Evolutionary conservation across 92 coral and sea anemone species (phyloP).

Genomic region (Parazoanthus swiftii): DNA sequence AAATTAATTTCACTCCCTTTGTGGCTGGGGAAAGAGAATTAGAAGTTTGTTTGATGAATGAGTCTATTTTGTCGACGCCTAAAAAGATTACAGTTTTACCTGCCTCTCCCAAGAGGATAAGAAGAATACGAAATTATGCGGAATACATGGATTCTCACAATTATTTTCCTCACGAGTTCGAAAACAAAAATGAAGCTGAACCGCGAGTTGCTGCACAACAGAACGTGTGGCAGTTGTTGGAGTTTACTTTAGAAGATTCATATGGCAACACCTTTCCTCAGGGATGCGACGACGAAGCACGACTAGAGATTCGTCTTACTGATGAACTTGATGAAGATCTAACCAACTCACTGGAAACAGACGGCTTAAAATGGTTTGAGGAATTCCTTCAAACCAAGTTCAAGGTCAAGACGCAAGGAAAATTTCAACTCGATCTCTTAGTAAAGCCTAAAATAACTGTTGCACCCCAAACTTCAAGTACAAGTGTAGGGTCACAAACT

Average conservation of each 20-base stretch:
- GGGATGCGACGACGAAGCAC: neutral
- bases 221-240: conserved; percentile 10
- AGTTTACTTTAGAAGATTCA: neutral
- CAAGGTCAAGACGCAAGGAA: conserved; percentile 11
- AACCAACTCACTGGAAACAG: neutral
- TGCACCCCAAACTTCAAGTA: neutral
- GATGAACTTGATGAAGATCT: neutral
- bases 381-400: neutral
- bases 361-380: neutral
- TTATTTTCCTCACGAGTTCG: neutral
- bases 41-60: neutral
- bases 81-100: neutral
- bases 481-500: neutral
- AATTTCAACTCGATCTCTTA: neutral
- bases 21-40: conserved; percentile 12
- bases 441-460: neutral
- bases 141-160: neutral
- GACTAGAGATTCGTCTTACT: neutral
- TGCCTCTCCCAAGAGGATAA: neutral
- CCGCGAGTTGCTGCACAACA: neutral
- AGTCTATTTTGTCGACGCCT: neutral
- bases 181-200: neutral
- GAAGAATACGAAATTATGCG: neutral
- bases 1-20: no score
- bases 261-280: conserved; percentile 10